phyloP scores from a whole-genome alignment of 2,113 vertebrate species.

The Coptodon rendalli region DNA sequence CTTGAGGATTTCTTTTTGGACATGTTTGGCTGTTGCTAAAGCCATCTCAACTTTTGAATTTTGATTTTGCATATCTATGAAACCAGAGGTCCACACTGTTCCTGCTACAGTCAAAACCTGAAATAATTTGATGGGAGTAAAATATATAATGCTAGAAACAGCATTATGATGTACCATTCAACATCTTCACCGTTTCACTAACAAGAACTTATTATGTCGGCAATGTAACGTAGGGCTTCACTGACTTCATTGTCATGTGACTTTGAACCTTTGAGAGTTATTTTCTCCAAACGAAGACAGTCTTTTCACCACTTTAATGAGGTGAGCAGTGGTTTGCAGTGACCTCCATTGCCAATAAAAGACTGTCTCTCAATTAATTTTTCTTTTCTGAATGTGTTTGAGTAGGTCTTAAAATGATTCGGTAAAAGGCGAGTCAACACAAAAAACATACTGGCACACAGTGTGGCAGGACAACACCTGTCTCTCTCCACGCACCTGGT shows the following conservation, averaged over 20 bases:
- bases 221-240: conserved; percentile 61
- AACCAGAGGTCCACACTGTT: conserved; percentile 20
- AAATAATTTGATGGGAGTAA: conserved; percentile 35
- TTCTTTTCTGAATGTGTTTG: conserved; percentile 69
- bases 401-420: conserved; percentile 84
- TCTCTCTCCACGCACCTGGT: conserved; percentile 29
- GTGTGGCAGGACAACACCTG: conserved; percentile 76
- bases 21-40: background rate
- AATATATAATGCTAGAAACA: background rate
- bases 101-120: background rate
- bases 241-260: conserved; percentile 77
- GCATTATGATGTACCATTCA: conserved; percentile 47
- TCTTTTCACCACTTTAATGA: conserved; percentile 86
- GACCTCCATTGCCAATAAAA: conserved; percentile 56
- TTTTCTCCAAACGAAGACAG: conserved; percentile 57
- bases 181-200: conserved; percentile 43
- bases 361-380: conserved; percentile 48
- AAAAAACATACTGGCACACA: conserved; percentile 76
- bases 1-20: background rate
- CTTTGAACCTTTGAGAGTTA: conserved; percentile 52
- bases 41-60: background rate
- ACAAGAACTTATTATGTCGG: conserved; percentile 51
- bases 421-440: conserved; percentile 74
- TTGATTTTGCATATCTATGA: conserved; percentile 50
- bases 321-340: conserved; percentile 82